Evolutionary conservation across 2,888 invertebrate genomes (phyloP).

Genomic region (Erebia palarica): DNA sequence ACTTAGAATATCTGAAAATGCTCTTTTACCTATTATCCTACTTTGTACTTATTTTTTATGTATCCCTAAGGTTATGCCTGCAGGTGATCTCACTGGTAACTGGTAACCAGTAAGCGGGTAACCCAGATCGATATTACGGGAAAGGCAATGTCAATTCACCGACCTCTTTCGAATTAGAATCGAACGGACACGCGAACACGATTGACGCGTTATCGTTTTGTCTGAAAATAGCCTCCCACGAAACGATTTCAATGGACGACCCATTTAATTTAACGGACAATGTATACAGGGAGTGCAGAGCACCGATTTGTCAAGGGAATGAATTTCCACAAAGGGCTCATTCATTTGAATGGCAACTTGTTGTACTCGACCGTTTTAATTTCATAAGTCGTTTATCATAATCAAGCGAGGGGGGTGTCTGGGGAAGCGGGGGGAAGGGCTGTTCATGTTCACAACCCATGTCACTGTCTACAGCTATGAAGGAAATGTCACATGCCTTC

Average conservation of each 20-base stretch:
- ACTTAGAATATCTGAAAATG: background rate
- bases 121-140: conserved; percentile 44
- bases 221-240: conserved; percentile 71
- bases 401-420: conserved; percentile 62
- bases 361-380: conserved; percentile 80
- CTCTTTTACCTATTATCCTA: background rate
- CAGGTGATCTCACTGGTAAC: background rate
- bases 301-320: conserved; percentile 80
- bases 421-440: conserved; percentile 40
- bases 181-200: conserved; percentile 64
- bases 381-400: conserved; percentile 83
- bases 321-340: conserved; percentile 78
- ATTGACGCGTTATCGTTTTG: conserved; percentile 74
- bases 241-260: conserved; percentile 71
- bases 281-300: conserved; percentile 67
- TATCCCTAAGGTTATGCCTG: background rate
- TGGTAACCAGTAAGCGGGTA: conserved; percentile 13
- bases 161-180: conserved; percentile 61
- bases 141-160: conserved; percentile 70
- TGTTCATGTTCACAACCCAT: conserved; percentile 62
- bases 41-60: background rate
- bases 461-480: conserved; percentile 73
- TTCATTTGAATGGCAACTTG: conserved; percentile 80
- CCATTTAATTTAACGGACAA: conserved; percentile 78
- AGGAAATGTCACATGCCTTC: conserved; percentile 75